Evolutionary conservation across 2,888 invertebrate genomes (phyloP).

Genomic region (Hartigia nigra): DNA sequence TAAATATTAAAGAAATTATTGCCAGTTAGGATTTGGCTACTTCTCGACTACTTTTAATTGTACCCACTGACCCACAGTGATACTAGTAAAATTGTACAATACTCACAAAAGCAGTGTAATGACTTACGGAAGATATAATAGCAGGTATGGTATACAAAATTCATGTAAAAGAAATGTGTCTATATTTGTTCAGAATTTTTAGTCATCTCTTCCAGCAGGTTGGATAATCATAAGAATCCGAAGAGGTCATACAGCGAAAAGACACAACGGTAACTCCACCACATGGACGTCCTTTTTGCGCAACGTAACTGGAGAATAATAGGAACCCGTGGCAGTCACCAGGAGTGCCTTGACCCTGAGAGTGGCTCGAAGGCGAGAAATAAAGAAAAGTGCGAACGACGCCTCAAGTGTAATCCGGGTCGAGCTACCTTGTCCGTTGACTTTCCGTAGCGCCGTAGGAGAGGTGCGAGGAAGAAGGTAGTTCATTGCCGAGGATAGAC

Average conservation of each 20-base stretch:
- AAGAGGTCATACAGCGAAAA: neutral
- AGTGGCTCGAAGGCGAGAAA: constrained; percentile 11
- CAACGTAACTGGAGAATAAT: constrained; percentile 5
- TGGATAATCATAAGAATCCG: neutral
- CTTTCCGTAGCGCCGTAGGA: constrained; percentile 43
- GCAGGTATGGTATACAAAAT: neutral
- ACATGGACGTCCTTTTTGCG: neutral
- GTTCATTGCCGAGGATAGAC: constrained; percentile 8
- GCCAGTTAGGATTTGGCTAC: neutral
- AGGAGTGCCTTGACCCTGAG: constrained; percentile 52
- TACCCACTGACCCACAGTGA: neutral
- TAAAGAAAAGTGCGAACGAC: constrained; percentile 40
- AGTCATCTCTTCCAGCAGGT: neutral
- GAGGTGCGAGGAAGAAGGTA: constrained; percentile 13
- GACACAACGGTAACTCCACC: constrained; percentile 1
- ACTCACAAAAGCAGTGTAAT: neutral
- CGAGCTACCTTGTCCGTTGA: constrained; percentile 53
- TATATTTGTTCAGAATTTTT: neutral
- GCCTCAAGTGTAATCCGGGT: constrained; percentile 50
- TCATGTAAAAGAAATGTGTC: neutral
- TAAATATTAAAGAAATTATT: neutral
- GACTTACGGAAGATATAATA: neutral
- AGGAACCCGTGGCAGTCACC: constrained; percentile 11
- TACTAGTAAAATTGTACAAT: neutral
- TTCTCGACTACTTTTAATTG: neutral